Conservation (phyloP, 2,888 invertebrate species). For the Seira ritae region DNA sequence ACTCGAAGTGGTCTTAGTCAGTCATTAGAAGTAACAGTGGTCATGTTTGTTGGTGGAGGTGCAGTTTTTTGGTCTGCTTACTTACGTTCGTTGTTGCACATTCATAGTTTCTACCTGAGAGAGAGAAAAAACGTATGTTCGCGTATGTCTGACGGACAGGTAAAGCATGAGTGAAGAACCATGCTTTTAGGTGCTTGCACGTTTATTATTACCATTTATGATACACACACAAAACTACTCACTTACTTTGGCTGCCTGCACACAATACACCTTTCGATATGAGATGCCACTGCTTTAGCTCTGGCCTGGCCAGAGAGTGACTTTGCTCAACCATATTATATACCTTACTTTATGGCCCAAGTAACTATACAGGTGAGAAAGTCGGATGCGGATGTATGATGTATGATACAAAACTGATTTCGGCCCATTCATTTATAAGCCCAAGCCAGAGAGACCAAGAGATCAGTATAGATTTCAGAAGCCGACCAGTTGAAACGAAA, state of each 20-base stretch:
- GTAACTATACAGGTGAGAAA: constrained; percentile 49
- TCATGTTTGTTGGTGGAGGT: constrained; percentile 10
- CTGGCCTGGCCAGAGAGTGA: constrained; percentile 5
- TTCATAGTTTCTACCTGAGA: constrained; percentile 41
- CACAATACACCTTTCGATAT: constrained; percentile 14
- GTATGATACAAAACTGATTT: constrained; percentile 55
- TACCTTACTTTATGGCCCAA: constrained; percentile 32
- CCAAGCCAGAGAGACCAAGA: constrained; percentile 48
- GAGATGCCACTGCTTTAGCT: constrained; percentile 15
- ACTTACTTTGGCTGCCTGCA: constrained; percentile 2
- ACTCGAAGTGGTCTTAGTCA: constrained; percentile 9
- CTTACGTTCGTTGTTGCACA: constrained; percentile 43
- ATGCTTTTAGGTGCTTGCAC: constrained; percentile 30
- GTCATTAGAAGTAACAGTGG: constrained; percentile 19
- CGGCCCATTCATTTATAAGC: constrained; percentile 65
- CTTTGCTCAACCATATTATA: background rate
- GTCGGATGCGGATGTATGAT: constrained; percentile 59
- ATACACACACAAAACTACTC: background rate
- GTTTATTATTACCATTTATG: background rate
- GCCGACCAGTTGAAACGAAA: constrained; percentile 57
- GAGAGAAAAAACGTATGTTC: constrained; percentile 19
- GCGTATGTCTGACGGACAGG: constrained; percentile 26
- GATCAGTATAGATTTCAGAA: constrained; percentile 64
- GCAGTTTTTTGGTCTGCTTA: constrained; percentile 11
- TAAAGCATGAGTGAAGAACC: constrained; percentile 31